Conservation (phyloP, 2,113 vertebrate genomes). For the Zootoca vivipara region DNA sequence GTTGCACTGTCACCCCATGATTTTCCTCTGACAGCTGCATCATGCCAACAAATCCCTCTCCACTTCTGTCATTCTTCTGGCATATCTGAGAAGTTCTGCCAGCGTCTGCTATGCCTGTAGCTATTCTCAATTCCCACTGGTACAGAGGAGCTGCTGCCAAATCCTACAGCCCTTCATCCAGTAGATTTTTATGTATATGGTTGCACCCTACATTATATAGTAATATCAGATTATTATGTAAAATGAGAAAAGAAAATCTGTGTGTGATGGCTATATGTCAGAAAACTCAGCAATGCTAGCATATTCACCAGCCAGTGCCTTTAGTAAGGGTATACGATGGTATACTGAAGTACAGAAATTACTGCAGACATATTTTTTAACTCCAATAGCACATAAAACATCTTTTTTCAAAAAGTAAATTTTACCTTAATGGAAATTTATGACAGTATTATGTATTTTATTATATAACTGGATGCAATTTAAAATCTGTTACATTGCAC, state of each 20-base stretch:
- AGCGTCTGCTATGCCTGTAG: neutral
- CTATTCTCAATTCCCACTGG: neutral
- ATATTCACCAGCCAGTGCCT: neutral
- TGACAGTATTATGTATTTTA: neutral
- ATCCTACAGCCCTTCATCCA: neutral
- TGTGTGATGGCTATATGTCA: neutral
- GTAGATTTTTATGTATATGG: neutral
- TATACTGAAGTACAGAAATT: neutral
- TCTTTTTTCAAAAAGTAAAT: neutral
- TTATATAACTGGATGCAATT: neutral
- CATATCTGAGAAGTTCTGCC: neutral
- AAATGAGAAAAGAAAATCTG: neutral
- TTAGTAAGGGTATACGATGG: neutral
- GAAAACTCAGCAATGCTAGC: neutral
- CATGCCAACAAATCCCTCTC: neutral
- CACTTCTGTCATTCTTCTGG: neutral
- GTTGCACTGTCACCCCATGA: neutral
- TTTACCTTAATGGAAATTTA: neutral
- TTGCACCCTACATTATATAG: neutral
- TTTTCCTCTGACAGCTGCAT: neutral
- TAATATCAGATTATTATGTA: neutral
- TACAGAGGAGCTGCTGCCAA: neutral
- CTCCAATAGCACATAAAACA: neutral
- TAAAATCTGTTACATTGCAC: constrained; percentile 7
- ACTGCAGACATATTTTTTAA: neutral